phyloP scores from a whole-genome alignment of 2,113 vertebrate genomes.

The Laterallus jamaicensis region DNA sequence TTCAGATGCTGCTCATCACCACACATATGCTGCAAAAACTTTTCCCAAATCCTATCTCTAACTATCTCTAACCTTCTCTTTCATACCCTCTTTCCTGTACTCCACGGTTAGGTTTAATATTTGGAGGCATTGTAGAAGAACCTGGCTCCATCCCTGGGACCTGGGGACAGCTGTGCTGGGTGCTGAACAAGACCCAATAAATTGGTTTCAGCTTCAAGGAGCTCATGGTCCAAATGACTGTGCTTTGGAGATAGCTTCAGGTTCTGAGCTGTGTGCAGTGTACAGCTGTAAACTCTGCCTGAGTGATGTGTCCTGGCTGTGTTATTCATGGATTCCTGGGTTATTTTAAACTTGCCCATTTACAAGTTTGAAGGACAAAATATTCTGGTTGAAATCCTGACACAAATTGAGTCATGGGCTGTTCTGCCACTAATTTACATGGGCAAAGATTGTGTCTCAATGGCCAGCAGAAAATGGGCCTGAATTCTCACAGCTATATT shows the following conservation, averaged over 20 bases:
- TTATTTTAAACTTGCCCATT: neutral
- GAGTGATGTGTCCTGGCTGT: neutral
- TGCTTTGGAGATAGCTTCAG: neutral
- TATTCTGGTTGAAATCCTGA: neutral
- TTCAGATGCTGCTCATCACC: neutral
- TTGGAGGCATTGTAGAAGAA: neutral
- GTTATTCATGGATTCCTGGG: neutral
- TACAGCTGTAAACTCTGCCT: neutral
- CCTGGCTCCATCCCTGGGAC: neutral
- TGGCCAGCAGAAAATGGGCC: neutral
- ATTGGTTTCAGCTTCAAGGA: neutral
- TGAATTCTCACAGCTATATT: neutral
- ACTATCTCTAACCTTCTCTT: neutral
- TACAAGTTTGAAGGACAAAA: neutral
- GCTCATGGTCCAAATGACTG: rapidly evolving
- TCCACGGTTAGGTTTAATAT: neutral
- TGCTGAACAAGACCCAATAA: neutral
- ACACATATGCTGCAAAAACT: neutral
- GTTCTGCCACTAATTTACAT: neutral
- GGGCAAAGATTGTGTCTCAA: rapidly evolving
- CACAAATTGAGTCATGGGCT: neutral
- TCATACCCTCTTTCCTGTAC: neutral
- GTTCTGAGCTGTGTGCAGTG: neutral
- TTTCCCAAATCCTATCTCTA: neutral
- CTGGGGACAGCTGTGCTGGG: neutral